Conservation (phyloP, 1,140 invertebrate species). For the Leptonema lineaticorne region DNA sequence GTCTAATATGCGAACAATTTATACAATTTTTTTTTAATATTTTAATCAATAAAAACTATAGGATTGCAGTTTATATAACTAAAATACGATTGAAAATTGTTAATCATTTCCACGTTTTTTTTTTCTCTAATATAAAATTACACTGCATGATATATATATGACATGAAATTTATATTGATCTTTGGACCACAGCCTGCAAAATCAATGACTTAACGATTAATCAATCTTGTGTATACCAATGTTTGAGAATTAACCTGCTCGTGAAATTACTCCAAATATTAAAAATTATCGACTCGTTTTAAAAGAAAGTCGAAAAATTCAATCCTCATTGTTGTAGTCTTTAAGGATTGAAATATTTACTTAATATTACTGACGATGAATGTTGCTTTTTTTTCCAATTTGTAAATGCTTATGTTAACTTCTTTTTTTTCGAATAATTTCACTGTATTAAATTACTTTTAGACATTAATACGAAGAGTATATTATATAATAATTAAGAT, state of each 20-base stretch:
- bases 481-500: not conserved
- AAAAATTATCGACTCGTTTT: no score
- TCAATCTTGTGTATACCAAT: not conserved
- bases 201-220: not conserved
- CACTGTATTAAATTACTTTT: not conserved
- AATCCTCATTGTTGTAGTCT: no score
- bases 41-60: not conserved
- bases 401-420: not conserved
- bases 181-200: not conserved
- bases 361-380: no score
- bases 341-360: no score
- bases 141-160: not conserved
- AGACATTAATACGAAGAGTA: no score
- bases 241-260: not conserved
- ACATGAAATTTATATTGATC: not conserved
- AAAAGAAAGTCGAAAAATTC: no score
- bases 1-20: not conserved
- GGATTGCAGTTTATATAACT: not conserved
- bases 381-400: no score
- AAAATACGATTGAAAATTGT: not conserved
- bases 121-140: not conserved
- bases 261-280: not conserved
- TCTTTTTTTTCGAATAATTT: not conserved
- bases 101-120: no score
- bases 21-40: not conserved